Conservation (phyloP, 2,888 invertebrate genomes). For the Drosophila barbarae region DNA sequence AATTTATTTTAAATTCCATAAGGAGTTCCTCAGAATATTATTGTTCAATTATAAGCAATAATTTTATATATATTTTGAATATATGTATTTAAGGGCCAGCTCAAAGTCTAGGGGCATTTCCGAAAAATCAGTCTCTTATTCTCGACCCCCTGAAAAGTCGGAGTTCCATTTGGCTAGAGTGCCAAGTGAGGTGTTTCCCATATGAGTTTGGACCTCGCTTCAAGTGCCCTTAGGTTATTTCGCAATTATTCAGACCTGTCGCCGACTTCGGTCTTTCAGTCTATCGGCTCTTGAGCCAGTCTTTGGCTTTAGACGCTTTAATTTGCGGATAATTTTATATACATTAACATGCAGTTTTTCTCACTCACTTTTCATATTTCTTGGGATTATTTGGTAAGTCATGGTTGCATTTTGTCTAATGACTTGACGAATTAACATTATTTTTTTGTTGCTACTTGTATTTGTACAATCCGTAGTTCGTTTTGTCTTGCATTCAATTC, state of each 20-base stretch:
- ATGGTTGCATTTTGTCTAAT: conserved; percentile 71
- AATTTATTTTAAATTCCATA: neutral
- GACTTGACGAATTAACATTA: conserved; percentile 56
- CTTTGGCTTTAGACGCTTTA: conserved; percentile 58
- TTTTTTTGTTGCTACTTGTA: conserved; percentile 3
- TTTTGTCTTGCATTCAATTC: conserved; percentile 34
- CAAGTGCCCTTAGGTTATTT: conserved; percentile 67
- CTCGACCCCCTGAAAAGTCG: conserved; percentile 14
- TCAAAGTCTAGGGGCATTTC: neutral
- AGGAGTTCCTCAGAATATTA: too few relatives aligned
- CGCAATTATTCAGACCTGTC: conserved; percentile 55
- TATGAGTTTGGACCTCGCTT: conserved; percentile 47
- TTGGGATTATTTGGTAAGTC: conserved; percentile 60
- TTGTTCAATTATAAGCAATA: neutral
- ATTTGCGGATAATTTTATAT: conserved; percentile 70
- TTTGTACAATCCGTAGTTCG: conserved; percentile 11
- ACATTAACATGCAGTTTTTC: conserved; percentile 70
- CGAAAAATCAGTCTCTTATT: conserved; percentile 9
- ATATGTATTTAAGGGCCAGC: neutral
- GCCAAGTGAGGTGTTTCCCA: conserved; percentile 39
- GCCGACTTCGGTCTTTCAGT: conserved; percentile 22
- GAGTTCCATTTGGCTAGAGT: conserved; percentile 14
- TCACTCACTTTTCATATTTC: conserved; percentile 56
- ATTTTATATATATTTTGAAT: neutral
- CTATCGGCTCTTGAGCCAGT: conserved; percentile 31